Percentiles rank a stretch among this genome's conserved stretches.
Evolutionary conservation across 2,888 invertebrate species (phyloP).

Genomic region (Limnephilus lunatus): DNA sequence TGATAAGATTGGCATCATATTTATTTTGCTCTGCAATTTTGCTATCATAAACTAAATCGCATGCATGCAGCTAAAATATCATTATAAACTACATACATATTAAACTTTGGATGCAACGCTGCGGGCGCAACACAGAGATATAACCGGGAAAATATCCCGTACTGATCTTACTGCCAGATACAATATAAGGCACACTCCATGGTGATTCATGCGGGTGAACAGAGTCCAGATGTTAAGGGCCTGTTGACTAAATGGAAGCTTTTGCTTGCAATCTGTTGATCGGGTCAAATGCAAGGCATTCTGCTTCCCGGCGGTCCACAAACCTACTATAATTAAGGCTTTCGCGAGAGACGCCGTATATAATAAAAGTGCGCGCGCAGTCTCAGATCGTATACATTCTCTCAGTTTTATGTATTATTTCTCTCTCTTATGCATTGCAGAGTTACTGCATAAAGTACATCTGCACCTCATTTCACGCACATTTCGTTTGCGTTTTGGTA

Average conservation of each 20-base stretch:
- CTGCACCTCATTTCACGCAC: neutral
- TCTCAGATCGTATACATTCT: constrained; percentile 4
- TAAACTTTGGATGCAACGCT: constrained; percentile 43
- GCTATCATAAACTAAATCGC: constrained; percentile 18
- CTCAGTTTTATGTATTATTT: neutral
- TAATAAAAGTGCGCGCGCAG: constrained; percentile 33
- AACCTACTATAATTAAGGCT: constrained; percentile 53
- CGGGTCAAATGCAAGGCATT: constrained; percentile 22
- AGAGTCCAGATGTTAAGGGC: neutral
- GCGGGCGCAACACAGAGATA: constrained; percentile 15
- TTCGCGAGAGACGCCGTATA: constrained; percentile 49
- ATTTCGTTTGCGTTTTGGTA: neutral
- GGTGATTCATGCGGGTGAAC: neutral
- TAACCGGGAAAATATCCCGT: neutral
- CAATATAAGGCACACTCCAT: neutral
- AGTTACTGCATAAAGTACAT: neutral
- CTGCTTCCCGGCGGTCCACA: constrained; percentile 46
- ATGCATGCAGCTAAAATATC: constrained; percentile 22
- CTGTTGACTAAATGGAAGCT: neutral
- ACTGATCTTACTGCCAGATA: neutral
- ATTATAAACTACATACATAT: constrained; percentile 41
- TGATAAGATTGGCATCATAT: constrained; percentile 2
- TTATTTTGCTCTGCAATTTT: constrained; percentile 14
- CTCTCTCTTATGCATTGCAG: constrained; percentile 28
- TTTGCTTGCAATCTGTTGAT: constrained; percentile 5